These are phyloP conservation scores for Sycophila sp. DNA, from an alignment of 1,140 invertebrate species.

Conservation along the genomic window DNA sequence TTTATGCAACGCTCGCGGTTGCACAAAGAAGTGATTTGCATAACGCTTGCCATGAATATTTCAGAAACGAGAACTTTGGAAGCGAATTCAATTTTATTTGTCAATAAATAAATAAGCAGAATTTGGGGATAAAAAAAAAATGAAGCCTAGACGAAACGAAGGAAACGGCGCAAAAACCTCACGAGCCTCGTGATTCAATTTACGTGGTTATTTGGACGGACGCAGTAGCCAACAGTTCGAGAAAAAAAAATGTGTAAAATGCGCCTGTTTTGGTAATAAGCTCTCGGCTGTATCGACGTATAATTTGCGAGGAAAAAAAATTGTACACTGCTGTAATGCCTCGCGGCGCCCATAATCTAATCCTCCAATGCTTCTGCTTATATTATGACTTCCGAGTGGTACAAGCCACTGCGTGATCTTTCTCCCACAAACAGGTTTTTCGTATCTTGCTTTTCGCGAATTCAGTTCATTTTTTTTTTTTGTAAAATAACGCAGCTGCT, in stretches of 20 bases:
- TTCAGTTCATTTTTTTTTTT: not conserved
- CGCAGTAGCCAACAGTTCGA: not conserved
- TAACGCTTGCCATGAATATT: no score
- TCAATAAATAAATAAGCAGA: no score
- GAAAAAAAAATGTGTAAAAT: no score
- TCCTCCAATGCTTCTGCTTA: not conserved
- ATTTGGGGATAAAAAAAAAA: not conserved
- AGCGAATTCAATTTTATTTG: no score
- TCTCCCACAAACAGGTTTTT: not conserved
- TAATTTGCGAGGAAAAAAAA: not conserved
- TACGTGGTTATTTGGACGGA: not conserved
- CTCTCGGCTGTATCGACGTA: not conserved
- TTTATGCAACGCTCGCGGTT: no score
- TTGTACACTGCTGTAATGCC: no score
- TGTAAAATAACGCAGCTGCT: no score
- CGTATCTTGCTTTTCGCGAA: no score
- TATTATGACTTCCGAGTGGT: not conserved
- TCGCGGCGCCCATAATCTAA: not conserved
- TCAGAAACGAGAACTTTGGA: no score
- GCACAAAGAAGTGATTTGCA: no score
- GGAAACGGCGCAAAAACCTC: not conserved
- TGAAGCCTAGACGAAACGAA: not conserved
- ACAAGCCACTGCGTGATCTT: not conserved
- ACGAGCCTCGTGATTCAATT: not conserved
- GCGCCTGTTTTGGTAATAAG: no score